Evolutionary conservation across 2,113 vertebrate genomes (phyloP).

Genomic region (Archocentrus centrarchus): DNA sequence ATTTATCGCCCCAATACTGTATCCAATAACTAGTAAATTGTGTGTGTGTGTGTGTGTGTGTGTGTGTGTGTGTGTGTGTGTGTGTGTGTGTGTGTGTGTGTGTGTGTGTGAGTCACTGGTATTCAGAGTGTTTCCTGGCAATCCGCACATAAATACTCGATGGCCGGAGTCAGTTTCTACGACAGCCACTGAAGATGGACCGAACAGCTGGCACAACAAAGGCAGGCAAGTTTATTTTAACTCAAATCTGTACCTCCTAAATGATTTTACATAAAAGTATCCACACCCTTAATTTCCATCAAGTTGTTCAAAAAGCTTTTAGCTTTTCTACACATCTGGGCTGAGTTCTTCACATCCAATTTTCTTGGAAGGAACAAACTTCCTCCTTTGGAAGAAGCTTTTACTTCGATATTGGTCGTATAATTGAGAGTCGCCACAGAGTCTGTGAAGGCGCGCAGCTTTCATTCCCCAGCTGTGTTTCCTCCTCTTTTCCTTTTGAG

Average conservation of each 20-base stretch:
- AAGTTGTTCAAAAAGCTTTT: neutral
- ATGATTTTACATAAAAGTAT: constrained; percentile 10
- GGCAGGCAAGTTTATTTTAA: constrained; percentile 14
- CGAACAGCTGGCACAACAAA: constrained; percentile 36
- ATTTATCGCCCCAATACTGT: constrained; percentile 14
- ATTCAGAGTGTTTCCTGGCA: constrained; percentile 26
- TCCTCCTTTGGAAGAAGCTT: constrained; percentile 31
- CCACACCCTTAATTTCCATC: neutral
- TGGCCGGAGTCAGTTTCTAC: neutral
- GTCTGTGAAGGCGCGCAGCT: constrained; percentile 10
- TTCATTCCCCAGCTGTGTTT: neutral
- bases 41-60: neutral
- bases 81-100: neutral
- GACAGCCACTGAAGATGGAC: neutral
- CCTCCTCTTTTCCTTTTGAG: neutral
- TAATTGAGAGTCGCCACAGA: neutral
- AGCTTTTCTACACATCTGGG: neutral
- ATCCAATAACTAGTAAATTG: neutral
- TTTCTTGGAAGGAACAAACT: constrained; percentile 29
- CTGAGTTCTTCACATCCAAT: neutral
- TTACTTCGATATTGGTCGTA: neutral
- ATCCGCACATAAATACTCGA: constrained; percentile 4
- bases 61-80: neutral
- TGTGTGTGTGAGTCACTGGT: neutral
- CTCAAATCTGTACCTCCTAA: constrained; percentile 12